Conservation (phyloP, 1,140 invertebrate genomes). For the Rhopalosiphum maidis region DNA sequence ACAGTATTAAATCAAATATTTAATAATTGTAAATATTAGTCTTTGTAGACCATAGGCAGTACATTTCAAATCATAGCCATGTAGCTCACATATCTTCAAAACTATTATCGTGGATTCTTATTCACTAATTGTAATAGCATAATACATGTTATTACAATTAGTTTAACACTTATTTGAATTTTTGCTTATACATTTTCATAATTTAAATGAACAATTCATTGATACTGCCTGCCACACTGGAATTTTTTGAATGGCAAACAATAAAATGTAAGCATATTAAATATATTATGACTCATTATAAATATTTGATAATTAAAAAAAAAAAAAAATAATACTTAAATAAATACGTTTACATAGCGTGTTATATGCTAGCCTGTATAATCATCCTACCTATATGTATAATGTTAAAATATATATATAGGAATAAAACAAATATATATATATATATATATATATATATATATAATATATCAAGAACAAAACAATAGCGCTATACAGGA, state of each 20-base stretch:
- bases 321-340: not conserved
- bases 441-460: not conserved
- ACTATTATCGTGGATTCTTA: too few relatives aligned
- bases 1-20: not conserved
- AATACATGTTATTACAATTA: too few relatives aligned
- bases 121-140: too few relatives aligned
- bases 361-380: not conserved
- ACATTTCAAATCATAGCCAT: too few relatives aligned
- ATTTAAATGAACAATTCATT: too few relatives aligned
- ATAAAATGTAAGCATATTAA: not conserved
- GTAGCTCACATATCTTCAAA: too few relatives aligned
- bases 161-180: not conserved
- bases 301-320: not conserved
- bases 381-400: not conserved
- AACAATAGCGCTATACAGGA: not conserved
- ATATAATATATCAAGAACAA: not conserved
- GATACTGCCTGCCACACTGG: too few relatives aligned
- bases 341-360: not conserved
- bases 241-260: not conserved
- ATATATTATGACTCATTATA: not conserved
- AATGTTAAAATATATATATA: not conserved
- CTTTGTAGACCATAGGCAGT: not conserved
- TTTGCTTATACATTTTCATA: not conserved
- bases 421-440: not conserved
- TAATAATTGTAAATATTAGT: not conserved